phyloP scores from a whole-genome alignment of 2,113 vertebrate genomes.

The Condylura cristata region DNA sequence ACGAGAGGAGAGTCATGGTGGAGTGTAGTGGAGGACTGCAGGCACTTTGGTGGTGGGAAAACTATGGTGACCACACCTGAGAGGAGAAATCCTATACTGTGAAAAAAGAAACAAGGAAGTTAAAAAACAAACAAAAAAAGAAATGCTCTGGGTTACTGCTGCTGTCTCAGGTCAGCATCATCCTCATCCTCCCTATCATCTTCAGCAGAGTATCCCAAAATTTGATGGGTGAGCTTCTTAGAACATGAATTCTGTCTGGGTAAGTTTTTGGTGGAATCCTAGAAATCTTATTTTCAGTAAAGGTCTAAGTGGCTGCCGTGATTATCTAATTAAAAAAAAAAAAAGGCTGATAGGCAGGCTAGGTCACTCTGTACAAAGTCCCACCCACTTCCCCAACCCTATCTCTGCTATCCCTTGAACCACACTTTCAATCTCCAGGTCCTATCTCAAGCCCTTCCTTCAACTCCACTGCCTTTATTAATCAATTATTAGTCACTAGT shows the following conservation, averaged over 20 bases:
- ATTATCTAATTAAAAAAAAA: not conserved
- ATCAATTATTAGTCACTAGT: not conserved
- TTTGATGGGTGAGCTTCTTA: not conserved
- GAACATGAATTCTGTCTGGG: not conserved
- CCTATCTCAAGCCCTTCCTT: not conserved
- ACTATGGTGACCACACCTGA: too few species aligned
- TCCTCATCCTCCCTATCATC: not conserved
- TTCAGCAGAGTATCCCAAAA: not conserved
- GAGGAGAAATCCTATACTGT: too few species aligned
- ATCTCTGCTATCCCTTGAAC: not conserved
- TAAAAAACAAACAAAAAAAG: too few species aligned
- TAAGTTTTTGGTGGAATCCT: not conserved
- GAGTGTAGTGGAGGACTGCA: too few species aligned
- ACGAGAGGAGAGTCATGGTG: too few species aligned
- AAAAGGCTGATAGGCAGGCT: not conserved
- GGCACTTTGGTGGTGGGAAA: too few species aligned
- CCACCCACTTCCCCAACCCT: not conserved
- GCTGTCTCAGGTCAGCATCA: not conserved
- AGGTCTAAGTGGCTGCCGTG: not conserved
- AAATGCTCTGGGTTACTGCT: not conserved
- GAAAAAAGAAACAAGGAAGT: too few species aligned
- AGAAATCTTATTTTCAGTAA: not conserved
- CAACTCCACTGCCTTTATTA: not conserved
- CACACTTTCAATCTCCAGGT: not conserved
- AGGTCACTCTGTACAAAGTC: fast-evolving